Conservation (phyloP, 2,888 invertebrate genomes). For the Gonocerus acuteangulatus region DNA sequence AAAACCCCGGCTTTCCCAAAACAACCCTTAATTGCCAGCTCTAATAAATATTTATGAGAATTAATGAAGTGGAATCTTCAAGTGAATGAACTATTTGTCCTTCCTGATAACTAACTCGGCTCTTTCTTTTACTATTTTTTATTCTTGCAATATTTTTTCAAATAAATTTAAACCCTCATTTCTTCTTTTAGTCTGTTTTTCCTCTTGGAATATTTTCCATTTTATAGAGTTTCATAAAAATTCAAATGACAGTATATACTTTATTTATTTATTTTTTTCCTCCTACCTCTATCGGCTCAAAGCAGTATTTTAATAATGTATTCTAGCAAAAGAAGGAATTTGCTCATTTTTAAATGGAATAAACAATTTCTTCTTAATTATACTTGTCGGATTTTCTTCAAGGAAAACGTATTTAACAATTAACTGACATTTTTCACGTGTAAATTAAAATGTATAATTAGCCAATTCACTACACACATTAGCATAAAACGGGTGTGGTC, state of each 20-base stretch:
- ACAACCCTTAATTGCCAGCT: constrained; percentile 3
- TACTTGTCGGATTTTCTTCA: too few relatives aligned
- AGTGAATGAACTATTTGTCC: constrained; percentile 9
- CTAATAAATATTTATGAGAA: constrained; percentile 21
- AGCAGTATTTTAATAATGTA: constrained; percentile 11
- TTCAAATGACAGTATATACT: constrained; percentile 20
- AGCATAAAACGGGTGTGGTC: too few relatives aligned
- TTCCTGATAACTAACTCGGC: constrained; percentile 1
- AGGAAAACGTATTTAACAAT: too few relatives aligned
- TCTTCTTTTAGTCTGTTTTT: not conserved
- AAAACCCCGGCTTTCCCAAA: not conserved
- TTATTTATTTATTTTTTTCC: constrained; percentile 14
- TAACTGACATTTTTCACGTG: too few relatives aligned
- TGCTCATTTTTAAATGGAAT: constrained; percentile 6
- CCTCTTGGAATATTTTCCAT: constrained; percentile 10
- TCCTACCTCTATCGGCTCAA: not conserved
- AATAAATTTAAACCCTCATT: constrained; percentile 1
- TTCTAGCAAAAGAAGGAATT: not conserved
- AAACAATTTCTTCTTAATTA: too few relatives aligned
- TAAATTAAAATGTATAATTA: too few relatives aligned
- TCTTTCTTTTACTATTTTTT: not conserved
- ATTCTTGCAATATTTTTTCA: not conserved
- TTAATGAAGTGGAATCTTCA: constrained; percentile 15
- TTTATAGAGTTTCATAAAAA: constrained; percentile 16
- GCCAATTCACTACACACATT: too few relatives aligned